A percentile compares a stretch with the other conserved stretches of the same genome.
phyloP scores from a whole-genome alignment of 2,797 vertebrate species.

The Loriculus beryllinus region DNA sequence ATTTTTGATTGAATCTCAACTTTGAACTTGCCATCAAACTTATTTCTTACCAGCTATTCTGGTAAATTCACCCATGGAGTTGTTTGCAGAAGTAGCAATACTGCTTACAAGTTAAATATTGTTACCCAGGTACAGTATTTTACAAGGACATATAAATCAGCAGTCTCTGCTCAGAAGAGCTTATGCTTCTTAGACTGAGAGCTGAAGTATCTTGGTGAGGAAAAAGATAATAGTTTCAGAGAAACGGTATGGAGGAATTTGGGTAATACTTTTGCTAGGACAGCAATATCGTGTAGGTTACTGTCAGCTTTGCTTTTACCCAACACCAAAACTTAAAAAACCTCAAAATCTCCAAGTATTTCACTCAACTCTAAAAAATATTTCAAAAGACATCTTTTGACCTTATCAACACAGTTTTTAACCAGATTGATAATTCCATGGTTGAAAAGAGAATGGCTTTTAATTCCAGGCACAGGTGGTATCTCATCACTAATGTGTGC shows the following conservation, averaged over 20 bases:
- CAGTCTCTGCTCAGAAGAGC: not conserved
- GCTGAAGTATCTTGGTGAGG: not conserved
- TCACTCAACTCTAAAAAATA: not conserved
- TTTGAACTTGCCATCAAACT: not conserved
- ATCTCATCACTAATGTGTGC: rapidly evolving
- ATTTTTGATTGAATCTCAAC: not conserved
- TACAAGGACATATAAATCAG: not conserved
- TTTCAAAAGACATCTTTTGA: not conserved
- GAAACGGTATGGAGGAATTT: not conserved
- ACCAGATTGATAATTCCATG: not conserved
- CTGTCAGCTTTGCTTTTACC: not conserved
- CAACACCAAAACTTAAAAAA: not conserved
- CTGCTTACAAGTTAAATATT: not conserved
- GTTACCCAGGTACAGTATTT: not conserved
- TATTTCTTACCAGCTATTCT: not conserved
- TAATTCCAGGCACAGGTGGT: not conserved
- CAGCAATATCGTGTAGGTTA: not conserved
- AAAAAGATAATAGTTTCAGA: not conserved
- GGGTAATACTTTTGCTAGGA: not conserved
- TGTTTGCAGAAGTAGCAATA: not conserved
- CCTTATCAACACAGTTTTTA: not conserved
- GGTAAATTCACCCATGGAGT: not conserved
- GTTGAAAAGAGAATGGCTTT: not conserved
- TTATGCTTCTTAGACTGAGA: not conserved
- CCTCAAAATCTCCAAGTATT: not conserved